These are phyloP conservation scores for Hylyphantes graminicola DNA, from an alignment of 1,140 invertebrate genomes.

Conservation along the genomic window DNA sequence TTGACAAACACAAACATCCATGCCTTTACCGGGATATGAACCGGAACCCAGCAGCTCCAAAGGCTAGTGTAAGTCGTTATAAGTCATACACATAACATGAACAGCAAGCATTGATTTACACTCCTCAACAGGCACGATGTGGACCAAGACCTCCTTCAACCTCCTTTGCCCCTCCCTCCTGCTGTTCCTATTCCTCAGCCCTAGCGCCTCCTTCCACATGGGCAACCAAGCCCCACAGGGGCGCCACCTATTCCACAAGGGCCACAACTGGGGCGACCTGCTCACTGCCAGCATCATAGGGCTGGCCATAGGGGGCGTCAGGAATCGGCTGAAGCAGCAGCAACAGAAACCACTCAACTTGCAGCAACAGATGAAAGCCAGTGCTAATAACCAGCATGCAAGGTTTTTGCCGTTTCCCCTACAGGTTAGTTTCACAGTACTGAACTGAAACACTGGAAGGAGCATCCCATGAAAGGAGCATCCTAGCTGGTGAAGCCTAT, in stretches of 20 bases:
- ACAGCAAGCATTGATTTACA: too few relatives aligned
- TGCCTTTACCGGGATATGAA: too few relatives aligned
- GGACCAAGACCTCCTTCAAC: background rate
- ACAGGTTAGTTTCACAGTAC: too few relatives aligned
- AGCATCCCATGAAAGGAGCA: too few relatives aligned
- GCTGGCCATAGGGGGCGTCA: background rate
- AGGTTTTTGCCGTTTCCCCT: conserved; percentile 9
- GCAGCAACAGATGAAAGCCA: background rate
- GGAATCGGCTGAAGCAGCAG: background rate
- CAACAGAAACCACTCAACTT: background rate
- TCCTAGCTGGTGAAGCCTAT: too few relatives aligned
- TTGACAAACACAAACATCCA: too few relatives aligned
- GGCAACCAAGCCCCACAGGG: background rate
- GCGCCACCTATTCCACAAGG: background rate
- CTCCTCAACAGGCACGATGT: background rate
- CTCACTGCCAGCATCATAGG: conserved; percentile 14
- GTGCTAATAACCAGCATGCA: background rate
- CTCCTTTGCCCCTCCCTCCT: background rate
- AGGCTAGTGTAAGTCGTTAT: too few relatives aligned
- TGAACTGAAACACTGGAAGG: too few relatives aligned
- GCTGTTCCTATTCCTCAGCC: background rate
- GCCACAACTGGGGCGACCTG: background rate
- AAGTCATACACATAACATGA: too few relatives aligned
- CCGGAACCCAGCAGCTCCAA: too few relatives aligned
- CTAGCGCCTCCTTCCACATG: background rate